Conservation (phyloP, 2,113 vertebrate species). For the Caloenas nicobarica region DNA sequence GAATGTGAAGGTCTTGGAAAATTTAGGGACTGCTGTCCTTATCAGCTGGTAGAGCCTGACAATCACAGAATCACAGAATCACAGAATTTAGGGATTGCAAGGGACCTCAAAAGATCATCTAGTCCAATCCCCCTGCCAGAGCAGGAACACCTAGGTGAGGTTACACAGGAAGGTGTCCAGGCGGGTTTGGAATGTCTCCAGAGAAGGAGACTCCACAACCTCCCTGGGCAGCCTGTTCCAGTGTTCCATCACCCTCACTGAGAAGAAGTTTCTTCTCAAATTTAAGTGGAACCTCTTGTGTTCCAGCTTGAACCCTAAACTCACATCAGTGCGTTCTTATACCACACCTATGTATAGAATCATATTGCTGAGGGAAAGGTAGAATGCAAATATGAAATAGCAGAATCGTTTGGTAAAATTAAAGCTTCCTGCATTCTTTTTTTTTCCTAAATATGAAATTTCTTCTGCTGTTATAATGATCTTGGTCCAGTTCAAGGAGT, state of each 20-base stretch:
- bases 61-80: too few relatives aligned
- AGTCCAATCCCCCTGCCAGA: too few relatives aligned
- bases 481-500: neutral
- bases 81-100: too few relatives aligned
- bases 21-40: neutral
- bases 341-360: neutral
- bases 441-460: neutral
- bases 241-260: too few relatives aligned
- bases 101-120: too few relatives aligned
- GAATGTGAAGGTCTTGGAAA: neutral
- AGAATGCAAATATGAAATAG: neutral
- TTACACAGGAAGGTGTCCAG: too few relatives aligned
- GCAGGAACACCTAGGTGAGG: too few relatives aligned
- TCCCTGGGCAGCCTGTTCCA: too few relatives aligned
- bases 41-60: neutral
- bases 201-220: too few relatives aligned
- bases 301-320: neutral
- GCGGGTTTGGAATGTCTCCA: too few relatives aligned
- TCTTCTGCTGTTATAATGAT: neutral
- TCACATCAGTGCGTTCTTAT: neutral
- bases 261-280: too few relatives aligned
- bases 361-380: neutral
- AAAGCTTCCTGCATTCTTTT: neutral
- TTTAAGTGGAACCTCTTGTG: too few relatives aligned
- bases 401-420: neutral